Evolutionary conservation across 2,888 invertebrate species (phyloP), one percentile per base, ranked within the genome.

Genomic region (Trichopria drosophilae): DNA sequence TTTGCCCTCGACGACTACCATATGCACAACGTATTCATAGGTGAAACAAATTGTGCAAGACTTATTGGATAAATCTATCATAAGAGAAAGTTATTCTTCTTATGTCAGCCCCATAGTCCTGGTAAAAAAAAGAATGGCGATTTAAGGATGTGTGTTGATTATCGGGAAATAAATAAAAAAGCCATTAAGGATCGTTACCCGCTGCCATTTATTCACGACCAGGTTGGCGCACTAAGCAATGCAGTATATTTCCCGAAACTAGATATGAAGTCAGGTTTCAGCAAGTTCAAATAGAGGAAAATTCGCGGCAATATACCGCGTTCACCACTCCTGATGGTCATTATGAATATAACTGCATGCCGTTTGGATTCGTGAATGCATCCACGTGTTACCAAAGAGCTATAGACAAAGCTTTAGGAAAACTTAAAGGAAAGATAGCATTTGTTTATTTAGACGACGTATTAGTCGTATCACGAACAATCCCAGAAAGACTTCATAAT

Each of bases 331-430:
- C 49, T 2, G 36, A 43, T 12, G 49, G 49, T 3, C 44, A 55
- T 12, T 62, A 39, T 40, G 59, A 61, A 42, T 62, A 51, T 40
- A 23, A 58, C n/a, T 51, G 42, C 6, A 59, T 60, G 58, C 64
- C 61, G 26, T 64, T 63, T 43, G 54, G 61, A 3, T 41, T 62
- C 6, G 42, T 35, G 34, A 65, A 62, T 51, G 63, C 52, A n/a
- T 57, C 59, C n/a, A n/a, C 5, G 48, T 60, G 59, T n/a, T 64
- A 51, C 47, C 58, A 63, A 42, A 44, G 61, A 13, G 56, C 57
- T 6, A 48, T 61, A 19, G 45, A 37, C 10, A 55, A 41, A 22
- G 58, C 55, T 22, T 35, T 61, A 3, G 57, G 53, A 26, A 36
- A 55, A 4, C 47, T 60, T 32, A 20, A 3, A 24, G 52, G 36